Evolutionary conservation across 2,888 invertebrate species (phyloP).

Genomic region (Himalopsyche kuldschensis): DNA sequence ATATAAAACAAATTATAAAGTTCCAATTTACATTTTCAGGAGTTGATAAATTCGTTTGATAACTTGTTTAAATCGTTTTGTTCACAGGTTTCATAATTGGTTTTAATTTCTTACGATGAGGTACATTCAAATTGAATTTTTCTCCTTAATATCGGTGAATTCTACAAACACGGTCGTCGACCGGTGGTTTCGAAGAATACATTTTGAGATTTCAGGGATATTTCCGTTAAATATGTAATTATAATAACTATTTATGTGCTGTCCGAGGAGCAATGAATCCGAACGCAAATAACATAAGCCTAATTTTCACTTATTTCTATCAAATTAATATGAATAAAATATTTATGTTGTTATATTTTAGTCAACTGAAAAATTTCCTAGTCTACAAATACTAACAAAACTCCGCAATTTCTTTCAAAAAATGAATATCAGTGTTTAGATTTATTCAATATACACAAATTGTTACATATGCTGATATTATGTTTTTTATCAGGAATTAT

Average conservation of each 20-base stretch:
- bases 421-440: slow-evolving; percentile 3
- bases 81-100: slow-evolving; percentile 6
- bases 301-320: slow-evolving; percentile 36
- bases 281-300: slow-evolving; percentile 39
- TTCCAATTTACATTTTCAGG: not conserved
- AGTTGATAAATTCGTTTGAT: not conserved
- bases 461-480: not conserved
- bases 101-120: slow-evolving; percentile 1
- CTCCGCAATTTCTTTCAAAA: slow-evolving; percentile 10
- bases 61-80: not conserved
- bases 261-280: slow-evolving; percentile 39
- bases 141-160: not conserved
- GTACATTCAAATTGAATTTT: not conserved
- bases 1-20: not conserved
- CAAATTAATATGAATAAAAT: not conserved
- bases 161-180: not conserved
- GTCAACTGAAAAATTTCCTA: slow-evolving; percentile 10
- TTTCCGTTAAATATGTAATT: not conserved
- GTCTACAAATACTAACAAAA: slow-evolving; percentile 6
- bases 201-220: not conserved
- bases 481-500: not conserved
- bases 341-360: slow-evolving; percentile 32
- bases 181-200: not conserved
- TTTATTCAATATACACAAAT: slow-evolving; percentile 1
- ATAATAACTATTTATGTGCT: not conserved